Base-by-base conservation (phyloP, 2,888 invertebrate genomes). In the Podabrus alpinus region DNA sequence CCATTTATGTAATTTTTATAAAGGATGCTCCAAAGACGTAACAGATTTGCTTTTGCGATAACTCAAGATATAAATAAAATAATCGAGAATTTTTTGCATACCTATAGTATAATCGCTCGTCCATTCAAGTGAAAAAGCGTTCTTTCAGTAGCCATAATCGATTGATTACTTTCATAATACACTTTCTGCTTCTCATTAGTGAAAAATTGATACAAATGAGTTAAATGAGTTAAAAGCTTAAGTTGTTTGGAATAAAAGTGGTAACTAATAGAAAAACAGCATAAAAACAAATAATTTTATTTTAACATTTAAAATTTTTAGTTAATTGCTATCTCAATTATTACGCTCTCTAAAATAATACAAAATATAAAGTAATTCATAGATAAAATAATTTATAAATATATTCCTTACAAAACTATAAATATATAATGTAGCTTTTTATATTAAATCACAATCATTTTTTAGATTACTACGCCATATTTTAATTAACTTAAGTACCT, bases 351-450 rank as follows among this genome's bases (percentile, higher is more conserved):
- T 29, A 29, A 66, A 71, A 59, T 71, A 60, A 67, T 72, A 72
- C 72, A 72, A 67, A 72, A 66, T 15, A 70, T 67, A 67, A 17
- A 67, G 17, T 60, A 68, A 68, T 60, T 64, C 62, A 62, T 74
- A 74, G 24, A 67, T 67, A 71, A 74, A 74, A 71, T 71, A 71
- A 71, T 71, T 68, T 24, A 74, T 74, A 74, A 74, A 74, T 74
- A 74, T 71, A n/a, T 13, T 73, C n/a, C 59, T 68, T 74, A 74
- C 16, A 74, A 74, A 74, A 71, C 68, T 71, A 71, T 60, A 61
- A 68, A 71, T 71, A 19, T 62, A 62, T 16, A 62, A 62, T 62
- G 62, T 13, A 19, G 19, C 5, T 17, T 62, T 74, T 74, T 71
- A 68, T 64, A 62, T 71, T 66, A 74, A 74, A 74, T 74, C 74